Percentiles rank a stretch among this genome's conserved stretches.
phyloP scores from a whole-genome alignment of 2,113 vertebrate genomes.

The Marcusenius ussheri region DNA sequence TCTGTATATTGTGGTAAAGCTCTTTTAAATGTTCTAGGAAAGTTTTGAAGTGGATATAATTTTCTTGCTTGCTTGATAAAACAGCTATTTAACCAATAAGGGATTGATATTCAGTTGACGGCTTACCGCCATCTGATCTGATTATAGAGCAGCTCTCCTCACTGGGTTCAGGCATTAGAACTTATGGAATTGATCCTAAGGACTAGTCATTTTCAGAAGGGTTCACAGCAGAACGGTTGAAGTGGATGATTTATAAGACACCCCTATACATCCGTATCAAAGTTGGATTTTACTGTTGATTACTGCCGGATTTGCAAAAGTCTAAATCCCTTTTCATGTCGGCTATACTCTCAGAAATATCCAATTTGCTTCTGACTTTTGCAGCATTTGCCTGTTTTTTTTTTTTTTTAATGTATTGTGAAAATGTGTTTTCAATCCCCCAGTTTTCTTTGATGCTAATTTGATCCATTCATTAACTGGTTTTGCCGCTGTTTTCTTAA shows the following conservation, averaged over 20 bases:
- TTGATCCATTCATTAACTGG: constrained; percentile 49
- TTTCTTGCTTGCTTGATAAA: neutral
- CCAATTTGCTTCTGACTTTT: constrained; percentile 21
- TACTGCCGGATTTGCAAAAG: constrained; percentile 20
- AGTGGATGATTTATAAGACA: neutral
- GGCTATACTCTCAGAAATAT: constrained; percentile 22
- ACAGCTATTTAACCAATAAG: neutral
- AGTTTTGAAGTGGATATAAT: neutral
- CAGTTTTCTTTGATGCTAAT: constrained; percentile 48
- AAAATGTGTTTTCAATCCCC: constrained; percentile 43
- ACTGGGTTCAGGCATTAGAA: neutral
- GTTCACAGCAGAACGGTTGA: neutral
- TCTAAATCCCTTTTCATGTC: constrained; percentile 32
- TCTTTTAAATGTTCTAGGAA: neutral
- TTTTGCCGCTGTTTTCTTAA: constrained; percentile 36
- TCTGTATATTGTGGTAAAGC: too few relatives aligned
- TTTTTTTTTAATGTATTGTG: constrained; percentile 36
- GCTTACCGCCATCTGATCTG: neutral
- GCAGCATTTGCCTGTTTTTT: constrained; percentile 23
- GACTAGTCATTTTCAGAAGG: neutral
- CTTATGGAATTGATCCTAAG: neutral
- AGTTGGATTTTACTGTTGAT: constrained; percentile 4
- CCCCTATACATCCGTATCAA: neutral
- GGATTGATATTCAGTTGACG: neutral
- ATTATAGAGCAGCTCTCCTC: neutral